Base-by-base conservation (phyloP, 2,113 vertebrate genomes). In the Heterotilapia buettikoferi region DNA sequence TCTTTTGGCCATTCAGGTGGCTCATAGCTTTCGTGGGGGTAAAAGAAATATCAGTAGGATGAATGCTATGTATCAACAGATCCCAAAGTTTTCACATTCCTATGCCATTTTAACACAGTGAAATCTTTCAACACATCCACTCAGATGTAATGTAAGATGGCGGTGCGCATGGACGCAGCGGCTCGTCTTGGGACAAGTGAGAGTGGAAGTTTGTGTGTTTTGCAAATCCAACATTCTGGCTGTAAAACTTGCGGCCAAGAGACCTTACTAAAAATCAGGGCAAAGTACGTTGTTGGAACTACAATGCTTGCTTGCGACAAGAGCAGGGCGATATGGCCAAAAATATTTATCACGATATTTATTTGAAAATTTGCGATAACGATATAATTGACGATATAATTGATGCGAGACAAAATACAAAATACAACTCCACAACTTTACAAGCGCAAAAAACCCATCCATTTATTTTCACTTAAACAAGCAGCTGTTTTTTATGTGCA, bases 1-100 rank as follows among this genome's bases (percentile, higher is more conserved):
- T 98, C 96, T 99, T 99, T 92, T 99, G 98, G 82, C 98, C 98
- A 78, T 99, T 99, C 91, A 99, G 95, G 96, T 99, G 98, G 90
- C 98, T 99, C 98, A 99, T 99, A 26, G 98, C 98, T 99, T 82
- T 24, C 4, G 12, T 3, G 4, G 12, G 2, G 18, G 5, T 2
- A 5, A 80, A 50, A 36, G 2, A 7, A 33, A 7, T 5, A 45
- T 45, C 9, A 86, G 14, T 26, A 26, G 68, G 13, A 21, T 18
- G 40, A 73, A 45, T 26, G 21, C 40, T 18, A 45, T 73, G 40
- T 1, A 5, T 19, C 71, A 47, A 47, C 24, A 18, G 14, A 47
- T 29, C 43, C 68, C 43, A 76, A 5, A 1, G 66, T 3, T 1
- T 66, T 66, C 12, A 66, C 9, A 66, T n/a, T 66, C 31, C 2